phyloP scores from a whole-genome alignment of 2,888 invertebrate species.

The Platycnemis pennipes region DNA sequence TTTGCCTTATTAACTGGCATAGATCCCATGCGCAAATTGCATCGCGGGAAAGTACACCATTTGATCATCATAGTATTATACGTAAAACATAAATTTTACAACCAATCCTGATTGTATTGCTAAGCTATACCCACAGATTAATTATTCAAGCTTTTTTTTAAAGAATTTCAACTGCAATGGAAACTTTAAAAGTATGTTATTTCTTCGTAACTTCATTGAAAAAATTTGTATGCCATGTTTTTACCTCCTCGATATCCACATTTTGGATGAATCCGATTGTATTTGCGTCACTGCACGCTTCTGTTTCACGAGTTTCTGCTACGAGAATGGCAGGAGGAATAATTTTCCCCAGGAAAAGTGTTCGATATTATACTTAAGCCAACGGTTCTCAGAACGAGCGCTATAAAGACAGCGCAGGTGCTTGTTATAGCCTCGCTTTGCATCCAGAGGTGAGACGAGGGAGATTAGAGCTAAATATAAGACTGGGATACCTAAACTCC shows the following conservation, averaged over 20 bases:
- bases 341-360: background rate
- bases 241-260: background rate
- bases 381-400: background rate
- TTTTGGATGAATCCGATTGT: background rate
- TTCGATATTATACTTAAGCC: background rate
- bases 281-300: background rate
- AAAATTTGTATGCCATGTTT: background rate
- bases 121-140: too few relatives aligned
- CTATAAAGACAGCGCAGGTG: conserved; percentile 12
- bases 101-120: too few relatives aligned
- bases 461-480: background rate
- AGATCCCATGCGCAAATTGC: too few relatives aligned
- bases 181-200: too few relatives aligned
- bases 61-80: too few relatives aligned
- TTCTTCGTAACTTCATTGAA: background rate
- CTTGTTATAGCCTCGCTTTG: background rate
- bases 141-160: too few relatives aligned
- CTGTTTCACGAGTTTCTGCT: background rate
- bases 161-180: too few relatives aligned
- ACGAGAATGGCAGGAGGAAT: background rate
- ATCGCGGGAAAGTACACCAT: too few relatives aligned
- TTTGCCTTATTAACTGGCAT: too few relatives aligned
- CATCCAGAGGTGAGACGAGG: background rate
- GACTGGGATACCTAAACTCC: background rate
- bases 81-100: too few relatives aligned